Evolutionary conservation across 2,113 vertebrate genomes (phyloP).

Genomic region (Hypomesus transpacificus): DNA sequence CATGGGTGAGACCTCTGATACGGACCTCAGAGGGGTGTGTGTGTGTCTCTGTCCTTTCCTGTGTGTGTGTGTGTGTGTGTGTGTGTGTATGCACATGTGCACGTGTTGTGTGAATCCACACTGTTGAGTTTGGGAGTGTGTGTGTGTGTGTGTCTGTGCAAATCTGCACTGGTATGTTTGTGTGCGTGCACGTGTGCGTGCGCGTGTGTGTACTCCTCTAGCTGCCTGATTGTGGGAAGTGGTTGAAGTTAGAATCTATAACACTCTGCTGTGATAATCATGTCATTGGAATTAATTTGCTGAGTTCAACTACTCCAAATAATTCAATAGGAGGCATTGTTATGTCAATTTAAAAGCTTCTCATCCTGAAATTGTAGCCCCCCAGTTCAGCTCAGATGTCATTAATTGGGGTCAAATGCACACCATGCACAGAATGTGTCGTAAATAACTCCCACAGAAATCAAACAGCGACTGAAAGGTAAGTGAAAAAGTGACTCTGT

Average conservation of each 20-base stretch:
- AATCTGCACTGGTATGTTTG: neutral
- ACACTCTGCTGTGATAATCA: constrained; percentile 7
- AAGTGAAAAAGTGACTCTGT: constrained; percentile 57
- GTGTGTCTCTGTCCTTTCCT: neutral
- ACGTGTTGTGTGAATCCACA: neutral
- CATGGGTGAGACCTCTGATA: constrained; percentile 10
- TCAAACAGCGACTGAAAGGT: constrained; percentile 36
- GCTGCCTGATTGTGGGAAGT: neutral
- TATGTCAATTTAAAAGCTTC: neutral
- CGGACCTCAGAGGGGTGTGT: constrained; percentile 5
- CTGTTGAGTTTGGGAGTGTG: neutral
- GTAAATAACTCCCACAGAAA: constrained; percentile 23
- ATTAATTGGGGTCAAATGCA: constrained; percentile 20
- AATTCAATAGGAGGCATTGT: neutral
- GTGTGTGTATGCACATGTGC: neutral
- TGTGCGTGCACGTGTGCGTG: neutral
- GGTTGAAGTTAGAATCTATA: neutral
- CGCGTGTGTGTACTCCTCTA: neutral
- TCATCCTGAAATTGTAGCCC: constrained; percentile 9
- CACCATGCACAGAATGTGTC: constrained; percentile 29
- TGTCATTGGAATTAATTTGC: constrained; percentile 30
- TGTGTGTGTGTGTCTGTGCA: neutral
- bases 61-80: constrained; percentile 14
- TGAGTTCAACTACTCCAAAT: neutral
- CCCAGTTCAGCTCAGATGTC: constrained; percentile 3